Evolutionary conservation across 2,113 vertebrate genomes (phyloP).

Genomic region (Aramus guarauna): DNA sequence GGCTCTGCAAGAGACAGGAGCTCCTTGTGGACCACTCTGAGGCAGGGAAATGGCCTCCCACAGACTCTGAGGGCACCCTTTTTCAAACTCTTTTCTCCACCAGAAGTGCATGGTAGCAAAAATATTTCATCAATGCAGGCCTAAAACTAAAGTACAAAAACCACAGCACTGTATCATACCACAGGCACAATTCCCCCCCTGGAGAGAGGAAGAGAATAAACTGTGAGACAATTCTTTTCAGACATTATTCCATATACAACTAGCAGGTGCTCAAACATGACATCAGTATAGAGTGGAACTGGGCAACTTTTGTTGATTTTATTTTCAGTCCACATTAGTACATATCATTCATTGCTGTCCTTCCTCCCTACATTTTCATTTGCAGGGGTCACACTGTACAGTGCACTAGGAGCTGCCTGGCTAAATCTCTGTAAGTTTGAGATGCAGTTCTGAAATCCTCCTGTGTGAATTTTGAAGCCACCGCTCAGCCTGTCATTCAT

Average conservation of each 20-base stretch:
- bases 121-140: not conserved
- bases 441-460: not conserved
- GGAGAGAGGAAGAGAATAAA: not conserved
- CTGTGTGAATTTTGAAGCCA: not conserved
- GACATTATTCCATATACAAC: not conserved
- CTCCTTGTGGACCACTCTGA: not conserved
- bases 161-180: not conserved
- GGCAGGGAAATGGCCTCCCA: not conserved
- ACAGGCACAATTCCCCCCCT: not conserved
- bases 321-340: not conserved
- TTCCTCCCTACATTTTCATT: not conserved
- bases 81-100: not conserved
- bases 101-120: not conserved
- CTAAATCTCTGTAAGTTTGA: not conserved
- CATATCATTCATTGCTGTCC: not conserved
- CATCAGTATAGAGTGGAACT: not conserved
- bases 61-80: not conserved
- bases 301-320: not conserved
- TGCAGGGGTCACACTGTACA: not conserved
- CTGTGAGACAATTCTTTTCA: not conserved
- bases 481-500: not conserved
- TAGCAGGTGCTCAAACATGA: not conserved
- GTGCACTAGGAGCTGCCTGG: not conserved
- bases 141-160: not conserved
- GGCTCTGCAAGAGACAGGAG: not conserved